phyloP scores from a whole-genome alignment of 2,797 vertebrate species.

The Lacerta viridis region DNA sequence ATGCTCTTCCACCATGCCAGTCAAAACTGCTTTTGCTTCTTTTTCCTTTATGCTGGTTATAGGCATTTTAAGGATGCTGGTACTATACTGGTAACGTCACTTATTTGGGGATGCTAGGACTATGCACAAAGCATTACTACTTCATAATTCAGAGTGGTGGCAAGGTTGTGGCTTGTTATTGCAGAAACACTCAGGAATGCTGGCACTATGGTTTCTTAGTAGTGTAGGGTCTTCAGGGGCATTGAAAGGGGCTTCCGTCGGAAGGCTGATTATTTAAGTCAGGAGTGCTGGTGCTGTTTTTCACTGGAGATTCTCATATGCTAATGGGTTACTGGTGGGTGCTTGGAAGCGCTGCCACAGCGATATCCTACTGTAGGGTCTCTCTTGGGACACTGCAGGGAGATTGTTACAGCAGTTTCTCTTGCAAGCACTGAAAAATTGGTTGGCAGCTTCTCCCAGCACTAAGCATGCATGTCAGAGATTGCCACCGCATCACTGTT shows the following conservation, averaged over 20 bases:
- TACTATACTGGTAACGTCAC: slow-evolving; percentile 10
- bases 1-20: background rate
- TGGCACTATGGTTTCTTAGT: slow-evolving; percentile 16
- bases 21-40: background rate
- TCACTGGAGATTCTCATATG: background rate
- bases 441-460: background rate
- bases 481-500: background rate
- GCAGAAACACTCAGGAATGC: slow-evolving; percentile 24
- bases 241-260: background rate
- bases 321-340: background rate
- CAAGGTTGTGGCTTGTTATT: slow-evolving; percentile 31
- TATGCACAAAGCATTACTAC: slow-evolving; percentile 3
- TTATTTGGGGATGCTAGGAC: background rate
- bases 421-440: background rate
- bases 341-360: slow-evolving; percentile 3
- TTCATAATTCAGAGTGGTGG: background rate
- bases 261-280: slow-evolving; percentile 7
- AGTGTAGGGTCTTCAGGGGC: slow-evolving; percentile 18
- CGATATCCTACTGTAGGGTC: background rate
- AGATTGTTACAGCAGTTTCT: background rate
- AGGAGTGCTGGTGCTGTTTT: slow-evolving; percentile 7
- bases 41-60: slow-evolving; percentile 19
- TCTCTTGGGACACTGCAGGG: background rate
- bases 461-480: background rate
- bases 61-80: slow-evolving; percentile 31